Evolutionary conservation across 2,113 vertebrate species (phyloP), one percentile per base, ranked within the genome.

Genomic region (Solea solea): DNA sequence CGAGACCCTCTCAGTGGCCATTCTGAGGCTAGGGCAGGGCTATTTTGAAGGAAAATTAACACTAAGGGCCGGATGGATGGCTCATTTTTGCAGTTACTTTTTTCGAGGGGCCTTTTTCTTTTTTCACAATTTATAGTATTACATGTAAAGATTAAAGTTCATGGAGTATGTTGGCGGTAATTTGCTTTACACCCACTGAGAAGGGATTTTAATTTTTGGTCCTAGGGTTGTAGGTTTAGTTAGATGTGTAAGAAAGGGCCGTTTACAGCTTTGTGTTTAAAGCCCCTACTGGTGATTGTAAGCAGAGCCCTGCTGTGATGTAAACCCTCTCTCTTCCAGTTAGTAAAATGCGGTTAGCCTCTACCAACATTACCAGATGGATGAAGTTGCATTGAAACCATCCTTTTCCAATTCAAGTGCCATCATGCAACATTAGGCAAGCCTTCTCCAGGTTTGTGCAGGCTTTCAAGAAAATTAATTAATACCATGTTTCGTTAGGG

Each of bases 401-500:
- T 70, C 46, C 81, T 80, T 87, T 81, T 75, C 72, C 75, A 34
- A 66, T 86, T 87, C 76, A 90, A 81, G 78, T 74, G 62, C 75
- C 74, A 73, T 80, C 86, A 90, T 66, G 75, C 86, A 88, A 80
- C 86, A 90, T 93, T 91, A 90, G 65, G 69, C 84, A 78, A 76
- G 66, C 79, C 71, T 78, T 89, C 77, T 85, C 75, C 69, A 83
- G 85, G 86, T 90, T 91, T 86, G 78, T 81, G 75, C 83, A 80
- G 69, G 84, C 88, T 86, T 89, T 89, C 80, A 80, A 88, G 81
- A 91, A 63, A 90, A 91, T 88, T 88, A 91, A 92, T 90, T 90
- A 91, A 91, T 90, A 92, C 82, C 81, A 78, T 61, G 67, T 91
- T 91, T 93, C 86, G 88, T 94, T 88, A 90, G 88, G 90, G 87